Evolutionary conservation across 2,797 vertebrate species (phyloP).

Genomic region (Pempheris klunzingeri): DNA sequence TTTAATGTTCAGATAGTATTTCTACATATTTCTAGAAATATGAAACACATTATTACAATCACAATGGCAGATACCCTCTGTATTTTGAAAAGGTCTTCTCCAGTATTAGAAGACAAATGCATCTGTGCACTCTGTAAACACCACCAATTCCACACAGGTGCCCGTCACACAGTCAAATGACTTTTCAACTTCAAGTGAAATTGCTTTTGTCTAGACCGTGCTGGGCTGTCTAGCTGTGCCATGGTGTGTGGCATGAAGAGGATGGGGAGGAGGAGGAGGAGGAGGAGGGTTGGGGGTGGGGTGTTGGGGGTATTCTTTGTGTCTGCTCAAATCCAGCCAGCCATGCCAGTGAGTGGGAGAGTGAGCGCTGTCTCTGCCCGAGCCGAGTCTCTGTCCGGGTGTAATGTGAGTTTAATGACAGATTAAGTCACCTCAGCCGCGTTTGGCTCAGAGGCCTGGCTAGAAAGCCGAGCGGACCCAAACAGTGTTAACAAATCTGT

Average conservation of each 20-base stretch:
- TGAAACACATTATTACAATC: conserved; percentile 1
- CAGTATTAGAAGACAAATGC: conserved; percentile 35
- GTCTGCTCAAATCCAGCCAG: conserved; percentile 82
- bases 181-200: conserved; percentile 82
- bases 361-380: conserved; percentile 79
- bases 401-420: conserved; percentile 89
- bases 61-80: conserved; percentile 3
- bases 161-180: conserved; percentile 76
- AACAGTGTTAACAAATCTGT: conserved; percentile 91
- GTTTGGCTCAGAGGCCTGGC: conserved; percentile 83
- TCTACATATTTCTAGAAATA: conserved; percentile 14
- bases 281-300: conserved; percentile 24
- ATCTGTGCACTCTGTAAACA: conserved; percentile 32
- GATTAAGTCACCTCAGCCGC: conserved; percentile 87
- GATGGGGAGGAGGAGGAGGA: conserved; percentile 60
- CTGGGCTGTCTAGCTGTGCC: conserved; percentile 81
- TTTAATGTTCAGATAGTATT: neutral
- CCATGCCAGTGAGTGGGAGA: conserved; percentile 83
- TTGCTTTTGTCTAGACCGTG: conserved; percentile 82
- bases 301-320: conserved; percentile 76
- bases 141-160: conserved; percentile 57
- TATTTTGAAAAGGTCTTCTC: conserved; percentile 16
- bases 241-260: conserved; percentile 83
- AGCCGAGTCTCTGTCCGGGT: conserved; percentile 83
- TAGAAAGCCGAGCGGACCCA: conserved; percentile 83